Base-by-base conservation (phyloP, 2,797 vertebrate genomes). In the Gouania willdenowi region DNA sequence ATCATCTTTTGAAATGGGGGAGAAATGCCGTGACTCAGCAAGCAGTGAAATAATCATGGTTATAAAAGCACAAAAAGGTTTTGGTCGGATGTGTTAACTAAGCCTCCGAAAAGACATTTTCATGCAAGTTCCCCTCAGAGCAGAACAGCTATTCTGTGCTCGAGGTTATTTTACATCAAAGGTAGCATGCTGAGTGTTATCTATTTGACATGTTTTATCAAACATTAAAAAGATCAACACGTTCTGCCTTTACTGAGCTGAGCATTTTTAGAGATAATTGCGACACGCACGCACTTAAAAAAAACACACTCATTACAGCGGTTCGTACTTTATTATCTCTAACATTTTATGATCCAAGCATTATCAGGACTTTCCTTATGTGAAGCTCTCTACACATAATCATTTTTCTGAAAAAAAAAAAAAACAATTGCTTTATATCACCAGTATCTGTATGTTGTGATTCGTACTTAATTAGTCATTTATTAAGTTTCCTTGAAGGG, bases 231-330 rank as follows among this genome's bases (percentile, higher is more conserved):
- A 31, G 5, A 23, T 26, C 17, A 19, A 24, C 10, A 18, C 22
- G 17, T 43, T 31, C 31, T 10, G 29, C 11, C 27, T 41, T 39
- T n/a, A 49, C 54, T 26, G 20, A 41, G 25, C 14, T 8, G 3
- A 15, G 20, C 13, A 8, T 45, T 31, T 35, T 12, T 25, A 7
- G 19, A 16, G 23, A 39, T 25, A 5, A 19, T 35, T 33, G 8
- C 50, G 39, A 14, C 46, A 53, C 42, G 26, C 22, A 32, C 36
- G 19, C 25, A 21, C 36, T 12, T 43, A n/a, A n/a, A n/a, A n/a
- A n/a, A n/a, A n/a, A n/a, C n/a, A 19, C 8, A 23, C 13, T 3
- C 13, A 3, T 13, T 13, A 14, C 13, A 13, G 13, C 14, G 6
- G 26, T 17, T 29, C 37, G 2, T 5, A 8, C 9, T 4, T 14